Conservation (phyloP, 2,797 vertebrate genomes). For the Eurystomus glaucurus region DNA sequence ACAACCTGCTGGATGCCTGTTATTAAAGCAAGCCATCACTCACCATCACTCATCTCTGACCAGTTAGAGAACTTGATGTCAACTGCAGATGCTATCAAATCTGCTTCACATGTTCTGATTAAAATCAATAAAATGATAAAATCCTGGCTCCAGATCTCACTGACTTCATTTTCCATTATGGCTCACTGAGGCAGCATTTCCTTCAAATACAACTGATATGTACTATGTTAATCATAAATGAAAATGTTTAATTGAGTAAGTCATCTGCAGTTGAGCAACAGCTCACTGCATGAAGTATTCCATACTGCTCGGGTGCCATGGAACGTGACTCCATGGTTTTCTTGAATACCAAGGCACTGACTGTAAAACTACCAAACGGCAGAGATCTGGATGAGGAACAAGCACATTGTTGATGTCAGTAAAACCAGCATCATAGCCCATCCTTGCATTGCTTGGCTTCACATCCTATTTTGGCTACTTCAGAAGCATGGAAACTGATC, state of each 20-base stretch:
- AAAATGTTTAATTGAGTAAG: neutral
- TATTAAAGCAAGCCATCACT: neutral
- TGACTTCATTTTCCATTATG: slow-evolving; percentile 60
- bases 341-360: slow-evolving; percentile 27
- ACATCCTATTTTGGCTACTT: neutral
- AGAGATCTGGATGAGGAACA: slow-evolving; percentile 18
- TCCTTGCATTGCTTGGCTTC: slow-evolving; percentile 1
- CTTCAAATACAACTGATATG: slow-evolving; percentile 14
- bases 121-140: neutral
- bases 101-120: slow-evolving; percentile 31
- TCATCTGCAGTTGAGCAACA: slow-evolving; percentile 10
- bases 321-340: neutral
- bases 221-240: neutral
- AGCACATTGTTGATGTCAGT: neutral
- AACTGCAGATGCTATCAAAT: slow-evolving; percentile 17
- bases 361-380: neutral
- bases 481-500: slow-evolving; percentile 10
- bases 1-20: neutral
- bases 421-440: neutral
- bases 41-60: neutral
- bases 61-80: neutral
- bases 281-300: neutral
- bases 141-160: slow-evolving; percentile 24
- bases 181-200: neutral
- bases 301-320: neutral